Conservation (phyloP, 2,113 vertebrate genomes). For the Periophthalmus modestus region DNA sequence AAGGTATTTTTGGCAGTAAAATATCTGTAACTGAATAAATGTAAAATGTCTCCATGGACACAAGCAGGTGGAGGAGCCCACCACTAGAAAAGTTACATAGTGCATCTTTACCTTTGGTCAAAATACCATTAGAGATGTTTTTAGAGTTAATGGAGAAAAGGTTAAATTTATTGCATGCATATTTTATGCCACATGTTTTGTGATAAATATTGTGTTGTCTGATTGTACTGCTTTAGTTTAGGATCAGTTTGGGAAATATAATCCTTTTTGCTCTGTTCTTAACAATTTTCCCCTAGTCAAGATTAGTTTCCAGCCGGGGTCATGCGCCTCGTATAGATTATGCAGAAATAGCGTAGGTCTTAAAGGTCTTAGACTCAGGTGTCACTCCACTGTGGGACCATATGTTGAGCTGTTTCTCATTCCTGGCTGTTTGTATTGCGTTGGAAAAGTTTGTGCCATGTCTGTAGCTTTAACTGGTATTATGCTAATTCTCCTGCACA, state of each 20-base stretch:
- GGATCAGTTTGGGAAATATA: background rate
- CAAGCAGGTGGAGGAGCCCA: too few relatives aligned
- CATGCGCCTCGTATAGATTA: slow-evolving; percentile 62
- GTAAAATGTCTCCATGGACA: too few relatives aligned
- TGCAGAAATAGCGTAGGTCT: slow-evolving; percentile 63
- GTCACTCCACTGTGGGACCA: slow-evolving; percentile 48
- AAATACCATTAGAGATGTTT: too few relatives aligned
- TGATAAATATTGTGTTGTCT: background rate
- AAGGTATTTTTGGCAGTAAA: too few relatives aligned
- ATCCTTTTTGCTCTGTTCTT: slow-evolving; percentile 19
- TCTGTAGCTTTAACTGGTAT: background rate
- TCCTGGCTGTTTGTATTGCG: slow-evolving; percentile 25
- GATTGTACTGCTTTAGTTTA: too few relatives aligned
- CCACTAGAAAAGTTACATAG: too few relatives aligned
- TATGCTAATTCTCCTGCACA: background rate
- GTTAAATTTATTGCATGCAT: background rate
- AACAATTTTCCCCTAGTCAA: slow-evolving; percentile 30
- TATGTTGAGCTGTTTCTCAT: slow-evolving; percentile 25
- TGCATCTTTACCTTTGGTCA: too few relatives aligned
- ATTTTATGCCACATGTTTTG: background rate
- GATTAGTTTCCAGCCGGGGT: slow-evolving; percentile 37
- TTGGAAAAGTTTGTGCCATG: background rate
- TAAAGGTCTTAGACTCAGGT: slow-evolving; percentile 47
- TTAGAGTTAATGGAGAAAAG: too few relatives aligned
- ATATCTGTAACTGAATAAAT: too few relatives aligned